phyloP scores from a whole-genome alignment of 2,113 vertebrate genomes.

The Syrmaticus mikado region DNA sequence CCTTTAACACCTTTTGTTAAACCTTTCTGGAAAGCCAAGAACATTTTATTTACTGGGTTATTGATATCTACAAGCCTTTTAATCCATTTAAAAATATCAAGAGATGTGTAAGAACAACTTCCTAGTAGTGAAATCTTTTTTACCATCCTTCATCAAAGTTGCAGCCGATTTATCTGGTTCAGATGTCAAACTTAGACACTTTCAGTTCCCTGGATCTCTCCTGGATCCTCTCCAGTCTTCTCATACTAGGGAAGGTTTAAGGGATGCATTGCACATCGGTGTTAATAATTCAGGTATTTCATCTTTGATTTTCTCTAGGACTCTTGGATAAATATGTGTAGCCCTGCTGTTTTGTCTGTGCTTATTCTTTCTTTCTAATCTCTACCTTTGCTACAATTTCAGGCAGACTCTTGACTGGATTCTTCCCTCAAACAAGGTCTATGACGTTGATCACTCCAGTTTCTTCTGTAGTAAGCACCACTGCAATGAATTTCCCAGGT shows the following conservation, averaged over 20 bases:
- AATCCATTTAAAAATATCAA: neutral
- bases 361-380: neutral
- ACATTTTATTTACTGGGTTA: neutral
- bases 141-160: neutral
- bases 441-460: neutral
- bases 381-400: neutral
- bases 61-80: neutral
- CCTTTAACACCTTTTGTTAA: neutral
- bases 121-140: neutral
- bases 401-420: neutral
- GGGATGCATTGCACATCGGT: slow-evolving; percentile 4
- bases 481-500: neutral
- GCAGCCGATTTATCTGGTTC: neutral
- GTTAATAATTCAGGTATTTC: slow-evolving; percentile 53
- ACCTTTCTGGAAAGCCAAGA: neutral
- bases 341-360: neutral
- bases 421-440: neutral
- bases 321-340: neutral
- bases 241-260: neutral
- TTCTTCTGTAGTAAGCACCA: neutral
- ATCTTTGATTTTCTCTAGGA: slow-evolving; percentile 10
- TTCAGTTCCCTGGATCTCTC: slow-evolving; percentile 13
- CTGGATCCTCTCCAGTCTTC: slow-evolving; percentile 34
- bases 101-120: neutral
- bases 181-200: slow-evolving; percentile 1